Evolutionary conservation across 2,888 invertebrate genomes (phyloP).

Genomic region (Oligia strigilis): DNA sequence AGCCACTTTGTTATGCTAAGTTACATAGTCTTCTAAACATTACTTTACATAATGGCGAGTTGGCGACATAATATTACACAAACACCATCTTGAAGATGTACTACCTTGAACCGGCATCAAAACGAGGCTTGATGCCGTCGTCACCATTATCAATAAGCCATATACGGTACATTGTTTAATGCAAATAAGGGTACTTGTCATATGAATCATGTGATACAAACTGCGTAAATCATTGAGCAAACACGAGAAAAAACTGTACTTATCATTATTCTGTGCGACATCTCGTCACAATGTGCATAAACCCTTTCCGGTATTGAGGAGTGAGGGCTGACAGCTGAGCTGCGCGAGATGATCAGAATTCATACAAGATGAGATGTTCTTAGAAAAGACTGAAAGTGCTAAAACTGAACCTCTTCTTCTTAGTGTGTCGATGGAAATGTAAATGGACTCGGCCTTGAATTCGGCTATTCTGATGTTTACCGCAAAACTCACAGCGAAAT

Average conservation of each 20-base stretch:
- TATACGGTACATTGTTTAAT: slow-evolving; percentile 48
- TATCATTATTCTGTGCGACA: slow-evolving; percentile 51
- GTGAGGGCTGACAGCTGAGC: neutral
- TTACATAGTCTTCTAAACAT: slow-evolving; percentile 8
- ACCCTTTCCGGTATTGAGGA: slow-evolving; percentile 51
- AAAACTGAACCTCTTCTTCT: neutral
- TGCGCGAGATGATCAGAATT: neutral
- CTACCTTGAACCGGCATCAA: slow-evolving; percentile 59
- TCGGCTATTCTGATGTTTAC: too few species aligned
- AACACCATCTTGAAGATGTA: slow-evolving; percentile 19
- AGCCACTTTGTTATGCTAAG: slow-evolving; percentile 4
- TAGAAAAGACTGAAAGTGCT: neutral
- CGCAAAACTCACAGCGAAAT: too few species aligned
- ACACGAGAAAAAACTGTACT: slow-evolving; percentile 34
- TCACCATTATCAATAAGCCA: slow-evolving; percentile 23
- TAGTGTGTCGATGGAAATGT: neutral
- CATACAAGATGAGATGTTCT: neutral
- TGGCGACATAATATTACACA: slow-evolving; percentile 2
- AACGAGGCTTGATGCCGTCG: neutral
- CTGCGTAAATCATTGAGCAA: slow-evolving; percentile 61
- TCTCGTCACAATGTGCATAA: slow-evolving; percentile 37
- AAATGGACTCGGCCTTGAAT: too few species aligned
- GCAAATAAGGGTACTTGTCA: slow-evolving; percentile 44
- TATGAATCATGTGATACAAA: slow-evolving; percentile 48
- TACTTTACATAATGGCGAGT: slow-evolving; percentile 23